Conservation (phyloP, 1,140 invertebrate genomes). For the Reticulitermes speratus region DNA sequence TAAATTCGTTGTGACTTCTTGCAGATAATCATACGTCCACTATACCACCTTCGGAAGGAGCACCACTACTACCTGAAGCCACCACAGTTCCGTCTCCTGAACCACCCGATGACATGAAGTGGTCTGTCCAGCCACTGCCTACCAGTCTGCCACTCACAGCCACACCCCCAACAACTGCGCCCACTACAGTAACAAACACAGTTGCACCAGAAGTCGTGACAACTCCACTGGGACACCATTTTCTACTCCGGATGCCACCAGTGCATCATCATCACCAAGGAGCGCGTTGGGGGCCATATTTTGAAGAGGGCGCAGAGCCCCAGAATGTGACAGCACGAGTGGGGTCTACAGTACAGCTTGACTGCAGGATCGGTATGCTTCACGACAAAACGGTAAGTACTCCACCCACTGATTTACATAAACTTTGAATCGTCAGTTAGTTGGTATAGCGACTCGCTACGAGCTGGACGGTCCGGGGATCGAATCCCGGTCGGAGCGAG, state of each 20-base stretch:
- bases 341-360: slow-evolving; percentile 52
- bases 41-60: not conserved
- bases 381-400: slow-evolving; percentile 53
- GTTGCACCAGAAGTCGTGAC: not conserved
- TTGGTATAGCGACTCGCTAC: too few relatives aligned
- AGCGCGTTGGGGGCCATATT: slow-evolving; percentile 68
- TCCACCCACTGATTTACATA: not conserved
- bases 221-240: not conserved
- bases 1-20: too few relatives aligned
- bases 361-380: slow-evolving; percentile 56
- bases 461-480: too few relatives aligned
- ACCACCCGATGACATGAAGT: not conserved
- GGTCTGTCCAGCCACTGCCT: not conserved
- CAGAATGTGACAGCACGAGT: slow-evolving; percentile 54
- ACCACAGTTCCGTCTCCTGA: not conserved
- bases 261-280: slow-evolving; percentile 35
- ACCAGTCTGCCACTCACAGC: not conserved
- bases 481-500: too few relatives aligned
- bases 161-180: not conserved
- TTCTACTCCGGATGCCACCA: not conserved
- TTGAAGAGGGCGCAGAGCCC: slow-evolving; percentile 63
- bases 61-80: not conserved
- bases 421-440: too few relatives aligned
- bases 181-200: not conserved
- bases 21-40: not conserved